phyloP scores from a whole-genome alignment of 2,888 invertebrate species.

The Venusia cambrica region DNA sequence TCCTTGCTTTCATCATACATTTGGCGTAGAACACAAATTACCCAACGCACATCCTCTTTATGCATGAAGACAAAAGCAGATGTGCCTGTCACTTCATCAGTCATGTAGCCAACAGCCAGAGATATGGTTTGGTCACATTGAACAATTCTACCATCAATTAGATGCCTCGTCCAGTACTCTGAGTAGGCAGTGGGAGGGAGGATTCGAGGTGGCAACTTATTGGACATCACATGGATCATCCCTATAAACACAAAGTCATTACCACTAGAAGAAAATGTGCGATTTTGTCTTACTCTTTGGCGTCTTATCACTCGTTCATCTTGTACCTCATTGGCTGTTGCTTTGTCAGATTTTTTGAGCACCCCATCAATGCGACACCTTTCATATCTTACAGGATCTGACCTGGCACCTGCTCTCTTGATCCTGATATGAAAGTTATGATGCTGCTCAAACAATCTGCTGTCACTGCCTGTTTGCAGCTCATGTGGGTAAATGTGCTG shows the following conservation, averaged over 20 bases:
- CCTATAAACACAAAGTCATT: conserved; percentile 86
- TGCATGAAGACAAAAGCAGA: conserved; percentile 96
- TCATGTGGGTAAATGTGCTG: conserved; percentile 84
- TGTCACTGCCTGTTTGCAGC: conserved; percentile 57
- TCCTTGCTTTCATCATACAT: conserved; percentile 93
- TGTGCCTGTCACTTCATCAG: conserved; percentile 92
- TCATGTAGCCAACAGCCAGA: conserved; percentile 92
- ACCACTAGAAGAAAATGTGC: conserved; percentile 78
- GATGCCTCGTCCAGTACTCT: conserved; percentile 94
- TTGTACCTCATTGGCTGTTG: conserved; percentile 73
- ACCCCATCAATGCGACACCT: conserved; percentile 85
- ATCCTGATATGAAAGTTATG: conserved; percentile 81
- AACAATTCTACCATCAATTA: conserved; percentile 93
- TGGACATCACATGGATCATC: conserved; percentile 84
- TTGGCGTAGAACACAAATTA: conserved; percentile 91
- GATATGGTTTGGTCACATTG: conserved; percentile 96
- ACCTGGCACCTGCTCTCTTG: conserved; percentile 85
- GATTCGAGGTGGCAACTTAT: conserved; percentile 77
- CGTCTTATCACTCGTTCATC: conserved; percentile 74
- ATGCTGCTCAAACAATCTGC: conserved; percentile 64
- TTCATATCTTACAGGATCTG: conserved; percentile 87
- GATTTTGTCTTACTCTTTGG: conserved; percentile 76
- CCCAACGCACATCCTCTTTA: conserved; percentile 93
- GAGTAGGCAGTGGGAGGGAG: conserved; percentile 85
- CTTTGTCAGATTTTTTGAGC: conserved; percentile 80